Base-by-base conservation (phyloP, 2,113 vertebrate species). In the Tachuris rubrigastra region DNA sequence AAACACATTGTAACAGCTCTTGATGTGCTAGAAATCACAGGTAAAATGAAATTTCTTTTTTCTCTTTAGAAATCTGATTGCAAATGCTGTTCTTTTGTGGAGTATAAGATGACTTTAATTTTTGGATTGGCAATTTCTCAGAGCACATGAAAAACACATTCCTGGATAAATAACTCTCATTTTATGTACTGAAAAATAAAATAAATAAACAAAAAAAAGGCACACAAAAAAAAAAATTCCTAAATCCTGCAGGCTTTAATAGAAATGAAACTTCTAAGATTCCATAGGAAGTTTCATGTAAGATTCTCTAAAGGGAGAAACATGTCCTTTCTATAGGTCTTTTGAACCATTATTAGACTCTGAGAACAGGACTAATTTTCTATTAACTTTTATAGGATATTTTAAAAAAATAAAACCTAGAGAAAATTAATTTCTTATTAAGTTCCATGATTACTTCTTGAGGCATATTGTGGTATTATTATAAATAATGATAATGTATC, bases 361-460 rank as follows among this genome's bases (percentile, higher is more conserved):
- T 0, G 0, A 87, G 33, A 66, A 28, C 41, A 74, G 35, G 11
- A 33, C 6, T 63, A 80, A 87, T 92, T 91, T 95, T 80, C 78
- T 83, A 83, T 91, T 95, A 95, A 89, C 7, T 80, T 94, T 90
- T 86, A 94, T 65, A 55, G 27, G 67, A 74, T 65, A 59, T 20
- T 66, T 66, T 49, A 46, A 83, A 93, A 94, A 68, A 84, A 92
- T 23, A 18, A 39, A 22, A 19, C 2, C 33, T 27, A 79, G 33
- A 15, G 41, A 50, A 96, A 95, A 91, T 80, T 67, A 80, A 90
- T 72, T 90, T 82, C 63, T 89, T 85, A 79, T 85, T 94, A 87
- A 77, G 46, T 22, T 80, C 44, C 62, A 28, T 30, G 25, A 76
- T 85, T 89, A 88, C 85, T 93, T 90, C 87, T 90, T 60, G 22